Evolutionary conservation across 2,113 vertebrate species (phyloP), one percentile per base, ranked within the genome.

Genomic region (Hippocampus guttulatus): DNA sequence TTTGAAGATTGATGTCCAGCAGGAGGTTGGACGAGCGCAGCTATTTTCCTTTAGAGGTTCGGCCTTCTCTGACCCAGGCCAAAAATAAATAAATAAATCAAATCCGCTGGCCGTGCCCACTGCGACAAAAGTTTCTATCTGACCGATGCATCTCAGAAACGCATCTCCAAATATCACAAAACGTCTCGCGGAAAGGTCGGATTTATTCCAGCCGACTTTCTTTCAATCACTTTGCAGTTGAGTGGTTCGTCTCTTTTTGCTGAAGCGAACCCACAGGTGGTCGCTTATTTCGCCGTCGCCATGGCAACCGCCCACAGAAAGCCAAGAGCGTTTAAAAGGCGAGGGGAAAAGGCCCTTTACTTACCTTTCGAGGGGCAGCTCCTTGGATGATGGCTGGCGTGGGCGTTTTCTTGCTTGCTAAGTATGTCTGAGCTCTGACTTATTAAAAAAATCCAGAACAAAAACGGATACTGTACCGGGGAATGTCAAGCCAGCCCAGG

Each of bases 251-350:
- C 70, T 78, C 75, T 68, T 68, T 78, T 68, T 64, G 25, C 20
- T 74, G 79, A 88, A 71, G 83, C 62, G n/a, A 77, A 74, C 77
- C 88, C 77, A 91, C 89, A 91, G 89, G 89, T 91, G 88, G 88
- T 83, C 75, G 76, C 84, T 89, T 84, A 85, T 81, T 87, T 87
- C 85, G 63, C 61, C 0, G 87, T 89, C 79, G 75, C 79, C 85
- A 90, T 90, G 85, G 85, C 81, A 90, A 90, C 89, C 84, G 85
- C 64, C 83, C 81, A 84, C 72, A 23, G 73, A 86, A 82, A 85
- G 70, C 74, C 52, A 67, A 49, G 77, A 79, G 82, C 74, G 78
- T 80, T 79, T 79, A 74, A 64, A 41, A 51, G 78, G 77, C 70
- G 57, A 75, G 77, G 68, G 55, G 67, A 72, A 68, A 71, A 77